Evolutionary conservation across 1,140 invertebrate species (phyloP).

Genomic region (Melanaphis sacchari): DNA sequence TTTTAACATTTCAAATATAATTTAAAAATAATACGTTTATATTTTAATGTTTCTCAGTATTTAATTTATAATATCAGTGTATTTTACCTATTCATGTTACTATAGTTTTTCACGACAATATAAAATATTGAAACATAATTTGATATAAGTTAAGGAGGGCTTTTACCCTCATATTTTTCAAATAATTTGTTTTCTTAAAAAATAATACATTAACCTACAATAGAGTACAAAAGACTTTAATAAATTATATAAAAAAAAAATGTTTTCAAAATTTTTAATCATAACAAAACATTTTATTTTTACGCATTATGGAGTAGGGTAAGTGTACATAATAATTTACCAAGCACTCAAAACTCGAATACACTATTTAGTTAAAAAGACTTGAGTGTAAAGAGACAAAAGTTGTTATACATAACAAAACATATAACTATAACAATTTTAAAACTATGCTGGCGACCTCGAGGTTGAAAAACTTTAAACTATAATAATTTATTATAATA

Average conservation of each 20-base stretch:
- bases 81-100: not conserved
- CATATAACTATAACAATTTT: not conserved
- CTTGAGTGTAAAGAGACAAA: not conserved
- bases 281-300: conserved; percentile 8
- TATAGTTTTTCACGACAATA: not conserved
- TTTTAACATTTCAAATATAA: no score
- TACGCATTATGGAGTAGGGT: not conserved
- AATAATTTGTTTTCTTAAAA: not conserved
- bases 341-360: not conserved
- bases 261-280: not conserved
- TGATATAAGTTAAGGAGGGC: not conserved
- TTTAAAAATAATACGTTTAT: no score
- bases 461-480: not conserved
- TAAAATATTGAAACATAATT: not conserved
- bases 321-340: not conserved
- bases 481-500: not conserved
- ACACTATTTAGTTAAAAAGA: not conserved
- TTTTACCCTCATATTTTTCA: not conserved
- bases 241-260: not conserved
- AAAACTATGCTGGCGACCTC: not conserved
- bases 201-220: not conserved
- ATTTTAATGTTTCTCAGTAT: not conserved
- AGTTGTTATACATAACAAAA: not conserved
- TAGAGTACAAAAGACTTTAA: not conserved
- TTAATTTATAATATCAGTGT: not conserved